A percentile compares a stretch with the other conserved stretches of the same genome.
These are phyloP conservation scores for Siniperca scherzeri DNA, from an alignment of 2,797 vertebrate species.

Conservation along the genomic window DNA sequence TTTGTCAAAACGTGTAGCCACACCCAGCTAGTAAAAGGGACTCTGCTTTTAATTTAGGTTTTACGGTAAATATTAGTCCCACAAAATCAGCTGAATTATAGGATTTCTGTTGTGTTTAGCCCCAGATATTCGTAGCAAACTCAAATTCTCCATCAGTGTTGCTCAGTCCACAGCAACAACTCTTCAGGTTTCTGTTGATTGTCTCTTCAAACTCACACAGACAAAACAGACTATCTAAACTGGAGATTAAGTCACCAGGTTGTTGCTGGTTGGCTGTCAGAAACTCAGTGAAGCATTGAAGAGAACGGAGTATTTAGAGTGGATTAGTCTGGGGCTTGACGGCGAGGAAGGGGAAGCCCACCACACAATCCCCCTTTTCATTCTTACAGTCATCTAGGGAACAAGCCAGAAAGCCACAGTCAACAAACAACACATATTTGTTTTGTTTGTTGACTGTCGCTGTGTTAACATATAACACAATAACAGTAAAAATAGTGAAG, in stretches of 20 bases:
- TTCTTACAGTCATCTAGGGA: slow-evolving; percentile 8
- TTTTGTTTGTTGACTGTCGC: too few relatives aligned
- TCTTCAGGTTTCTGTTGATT: slow-evolving; percentile 2
- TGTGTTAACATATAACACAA: not conserved
- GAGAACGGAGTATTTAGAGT: slow-evolving; percentile 55
- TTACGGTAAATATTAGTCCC: not conserved
- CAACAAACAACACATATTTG: slow-evolving; percentile 1
- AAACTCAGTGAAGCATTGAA: slow-evolving; percentile 45
- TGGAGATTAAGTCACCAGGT: slow-evolving; percentile 58
- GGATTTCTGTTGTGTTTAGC: not conserved
- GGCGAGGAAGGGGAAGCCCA: slow-evolving; percentile 49
- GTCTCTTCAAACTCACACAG: not conserved
- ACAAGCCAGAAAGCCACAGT: slow-evolving; percentile 14
- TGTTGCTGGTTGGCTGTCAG: slow-evolving; percentile 18
- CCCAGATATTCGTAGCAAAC: not conserved
- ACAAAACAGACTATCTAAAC: slow-evolving; percentile 24
- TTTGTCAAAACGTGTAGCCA: too few relatives aligned
- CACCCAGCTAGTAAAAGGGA: too few relatives aligned
- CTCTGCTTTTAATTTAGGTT: too few relatives aligned
- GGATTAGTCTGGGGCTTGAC: slow-evolving; percentile 67
- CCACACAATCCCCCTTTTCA: slow-evolving; percentile 32
- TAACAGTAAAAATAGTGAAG: not conserved
- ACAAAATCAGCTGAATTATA: not conserved
- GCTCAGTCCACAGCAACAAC: not conserved
- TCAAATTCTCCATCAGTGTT: not conserved